Evolutionary conservation across 2,113 vertebrate species (phyloP), one percentile per base, ranked within the genome.

Genomic region (Capricornis sumatraensis): DNA sequence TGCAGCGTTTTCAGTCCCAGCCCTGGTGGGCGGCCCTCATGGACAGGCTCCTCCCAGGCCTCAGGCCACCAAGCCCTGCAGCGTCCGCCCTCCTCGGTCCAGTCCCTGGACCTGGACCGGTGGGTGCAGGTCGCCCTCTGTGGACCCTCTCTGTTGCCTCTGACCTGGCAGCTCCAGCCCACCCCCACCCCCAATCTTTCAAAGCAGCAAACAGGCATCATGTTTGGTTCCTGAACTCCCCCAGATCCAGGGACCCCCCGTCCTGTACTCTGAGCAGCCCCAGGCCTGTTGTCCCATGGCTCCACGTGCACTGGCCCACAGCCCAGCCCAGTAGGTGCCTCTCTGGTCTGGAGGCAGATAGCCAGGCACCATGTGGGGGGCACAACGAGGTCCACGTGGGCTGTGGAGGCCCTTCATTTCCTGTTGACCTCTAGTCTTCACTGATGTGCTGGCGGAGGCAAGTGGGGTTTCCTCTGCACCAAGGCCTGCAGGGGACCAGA

Each of bases 11-110:
- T 5, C 57, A 3, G 27, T 16, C 45, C 27, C 25, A 47, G 47
- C 9, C 11, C 8, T 1, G 33, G 7, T 1, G 12, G 27, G 2
- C 7, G 7, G 71, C 4, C 85, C 6, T 47, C 9, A 13, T 0
- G 0, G 7, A 40, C 23, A 71, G 52, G 19, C 30, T 25, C 9
- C 53, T 50, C 19, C 5, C n/a, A 55, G 45, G 47, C 11, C 60
- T 47, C 30, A 0, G 76, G 28, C 0, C 0, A 8, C n/a, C 5
- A 10, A 30, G 30, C 7, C 28, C 10, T 16, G 30, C 17, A 17
- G 36, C 5, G 0, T 6, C 36, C 4, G 0, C 15, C 25, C 21
- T 40, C 53, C 62, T n/a, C 12, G 2, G 10, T 53, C 30, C 11
- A 9, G 47, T 7, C 30, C 55, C 4, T 0, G 0, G 36, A 1